Conservation (phyloP, 2,888 invertebrate genomes). For the Cheilosia soror region DNA sequence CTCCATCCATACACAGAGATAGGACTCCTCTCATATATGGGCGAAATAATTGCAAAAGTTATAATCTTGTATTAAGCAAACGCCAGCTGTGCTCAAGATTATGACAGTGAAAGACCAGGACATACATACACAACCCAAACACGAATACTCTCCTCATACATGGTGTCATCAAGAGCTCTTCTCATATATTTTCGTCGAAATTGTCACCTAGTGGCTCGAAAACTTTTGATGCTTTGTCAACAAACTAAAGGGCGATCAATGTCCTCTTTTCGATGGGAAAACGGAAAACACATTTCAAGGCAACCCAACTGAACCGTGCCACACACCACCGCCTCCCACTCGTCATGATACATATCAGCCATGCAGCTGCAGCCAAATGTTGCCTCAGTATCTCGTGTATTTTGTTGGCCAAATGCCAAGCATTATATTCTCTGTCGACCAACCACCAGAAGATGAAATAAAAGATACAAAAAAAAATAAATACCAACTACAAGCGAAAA, state of each 20-base stretch:
- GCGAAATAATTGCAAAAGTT: constrained; percentile 59
- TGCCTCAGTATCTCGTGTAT: constrained; percentile 60
- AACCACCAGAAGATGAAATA: constrained; percentile 49
- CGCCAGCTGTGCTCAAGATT: constrained; percentile 45
- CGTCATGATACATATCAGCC: constrained; percentile 43
- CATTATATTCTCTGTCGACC: constrained; percentile 44
- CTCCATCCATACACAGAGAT: neutral
- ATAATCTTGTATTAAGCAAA: constrained; percentile 23
- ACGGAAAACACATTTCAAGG: constrained; percentile 61
- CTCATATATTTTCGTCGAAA: constrained; percentile 52
- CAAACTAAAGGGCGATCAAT: constrained; percentile 72
- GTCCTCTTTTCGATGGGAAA: constrained; percentile 61
- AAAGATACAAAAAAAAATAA: constrained; percentile 45
- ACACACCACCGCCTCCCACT: neutral
- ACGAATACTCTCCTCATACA: neutral
- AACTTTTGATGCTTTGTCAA: constrained; percentile 69
- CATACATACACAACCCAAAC: neutral
- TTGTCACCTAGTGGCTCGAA: constrained; percentile 70
- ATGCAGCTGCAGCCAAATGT: constrained; percentile 64
- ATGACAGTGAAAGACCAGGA: neutral
- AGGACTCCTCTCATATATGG: neutral
- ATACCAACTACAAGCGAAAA: constrained; percentile 19
- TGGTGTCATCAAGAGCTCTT: constrained; percentile 38
- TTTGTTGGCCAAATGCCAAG: constrained; percentile 65
- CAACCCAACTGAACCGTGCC: constrained; percentile 39